Base-by-base conservation (phyloP, 2,113 vertebrate genomes). In the Jaculus jaculus region DNA sequence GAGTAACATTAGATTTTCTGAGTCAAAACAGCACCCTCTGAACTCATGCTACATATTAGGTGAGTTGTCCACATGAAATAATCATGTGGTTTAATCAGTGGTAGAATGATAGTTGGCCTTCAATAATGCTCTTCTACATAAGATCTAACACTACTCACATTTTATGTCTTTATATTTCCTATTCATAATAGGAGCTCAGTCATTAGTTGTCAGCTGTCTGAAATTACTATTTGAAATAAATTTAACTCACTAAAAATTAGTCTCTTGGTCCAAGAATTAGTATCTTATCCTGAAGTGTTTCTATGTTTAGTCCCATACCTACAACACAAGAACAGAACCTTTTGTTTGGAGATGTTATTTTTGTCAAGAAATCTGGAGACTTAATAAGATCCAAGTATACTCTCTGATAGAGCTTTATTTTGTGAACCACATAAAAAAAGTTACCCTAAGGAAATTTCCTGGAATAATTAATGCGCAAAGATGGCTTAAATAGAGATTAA, bases 391-490 rank as follows among this genome's bases (percentile, higher is more conserved):
- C 66, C 24, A 60, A 83, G 26, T 54, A 47, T 42, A 8, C n/a
- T 93, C 85, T 93, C 81, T 96, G 60, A 78, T 54, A 88, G 26
- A 3, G 10, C 13, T 54, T 54, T 17, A 75, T 75, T 83, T 63
- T 75, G 11, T 77, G 51, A 95, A 96, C 8, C 26, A 13, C 32
- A 54, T 82, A 54, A 7, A 80, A 80, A 42, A 94, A 94, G 60
- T 93, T 80, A 88, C 37, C 71, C 24, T 71, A 92, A 39, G 71
- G 92, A 87, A 94, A 85, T 90, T 96, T 96, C 87, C 91, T 94
- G 94, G 30, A 84, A 47, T 26, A 97, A 95, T 94, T 97, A 92
- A 68, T 74, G 37, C 86, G 87, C 60, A 95, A 93, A 95, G 51
- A 87, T 94, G 87, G 89, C 84, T 92, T 74, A 89, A 30, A 61